Conservation (phyloP, 1,140 invertebrate genomes). For the Arion vulgaris region DNA sequence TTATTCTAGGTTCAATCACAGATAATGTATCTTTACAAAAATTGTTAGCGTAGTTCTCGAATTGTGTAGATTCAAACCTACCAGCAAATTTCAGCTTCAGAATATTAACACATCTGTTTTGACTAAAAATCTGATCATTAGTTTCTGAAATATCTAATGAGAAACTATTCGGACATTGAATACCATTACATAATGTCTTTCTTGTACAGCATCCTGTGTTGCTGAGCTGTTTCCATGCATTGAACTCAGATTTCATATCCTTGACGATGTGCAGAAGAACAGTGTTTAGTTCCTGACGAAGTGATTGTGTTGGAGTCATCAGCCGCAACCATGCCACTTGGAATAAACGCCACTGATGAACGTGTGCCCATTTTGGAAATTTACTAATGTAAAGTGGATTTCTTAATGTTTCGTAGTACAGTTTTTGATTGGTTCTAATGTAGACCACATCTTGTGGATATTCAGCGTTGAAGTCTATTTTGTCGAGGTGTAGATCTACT, state of each 20-base stretch:
- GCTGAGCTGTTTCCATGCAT: neutral
- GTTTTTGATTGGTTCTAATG: slow-evolving; percentile 34
- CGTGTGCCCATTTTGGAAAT: neutral
- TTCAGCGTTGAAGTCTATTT: slow-evolving; percentile 36
- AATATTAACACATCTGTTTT: neutral
- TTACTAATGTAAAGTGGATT: slow-evolving; percentile 22
- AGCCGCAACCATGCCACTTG: neutral
- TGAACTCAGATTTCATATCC: neutral
- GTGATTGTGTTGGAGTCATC: neutral
- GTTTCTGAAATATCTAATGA: too few species aligned
- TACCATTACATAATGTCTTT: neutral
- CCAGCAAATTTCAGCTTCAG: neutral
- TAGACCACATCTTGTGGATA: slow-evolving; percentile 42
- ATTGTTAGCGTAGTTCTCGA: neutral
- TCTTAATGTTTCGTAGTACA: neutral
- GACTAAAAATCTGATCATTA: neutral
- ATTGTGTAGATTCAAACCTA: neutral
- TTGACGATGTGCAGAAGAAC: neutral
- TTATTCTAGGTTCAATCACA: neutral
- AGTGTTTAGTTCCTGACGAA: neutral
- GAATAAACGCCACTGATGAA: neutral
- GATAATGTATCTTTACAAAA: neutral
- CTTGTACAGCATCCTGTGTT: neutral
- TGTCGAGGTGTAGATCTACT: neutral
- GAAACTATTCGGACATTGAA: too few species aligned